Evolutionary conservation across 2,888 invertebrate species (phyloP).

Genomic region (Entomobrya proxima): DNA sequence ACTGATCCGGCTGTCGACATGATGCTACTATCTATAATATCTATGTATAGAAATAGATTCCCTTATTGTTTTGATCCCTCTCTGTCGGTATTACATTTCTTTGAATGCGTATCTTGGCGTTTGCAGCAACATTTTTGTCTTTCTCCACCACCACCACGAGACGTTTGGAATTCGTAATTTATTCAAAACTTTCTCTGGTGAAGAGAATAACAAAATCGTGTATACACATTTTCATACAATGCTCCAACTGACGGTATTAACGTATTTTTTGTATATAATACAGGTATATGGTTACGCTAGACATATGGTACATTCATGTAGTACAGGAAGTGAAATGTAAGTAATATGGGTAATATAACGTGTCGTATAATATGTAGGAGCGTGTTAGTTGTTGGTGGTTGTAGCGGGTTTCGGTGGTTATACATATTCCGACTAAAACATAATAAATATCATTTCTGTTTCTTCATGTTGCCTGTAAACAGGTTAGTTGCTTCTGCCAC

Average conservation of each 20-base stretch:
- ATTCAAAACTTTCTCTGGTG: conserved; percentile 54
- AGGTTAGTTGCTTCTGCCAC: conserved; percentile 28
- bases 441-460: background rate
- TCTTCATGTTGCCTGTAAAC: conserved; percentile 33
- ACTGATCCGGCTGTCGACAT: conserved; percentile 33
- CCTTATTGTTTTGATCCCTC: conserved; percentile 19
- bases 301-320: too few species aligned
- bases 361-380: background rate
- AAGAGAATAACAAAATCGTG: conserved; percentile 12
- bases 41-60: background rate
- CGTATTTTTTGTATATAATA: too few species aligned
- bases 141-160: background rate
- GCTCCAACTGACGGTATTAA: too few species aligned
- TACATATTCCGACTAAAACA: background rate
- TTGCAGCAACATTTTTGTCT: background rate
- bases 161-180: conserved; percentile 57
- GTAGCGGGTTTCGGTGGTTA: conserved; percentile 28
- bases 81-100: background rate
- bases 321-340: background rate
- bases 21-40: background rate
- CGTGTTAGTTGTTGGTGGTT: background rate
- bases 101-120: background rate
- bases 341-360: conserved; percentile 24
- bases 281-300: too few species aligned
- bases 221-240: too few species aligned